Conservation (phyloP, 2,797 vertebrate genomes). For the Paedocypris micromegethes region DNA sequence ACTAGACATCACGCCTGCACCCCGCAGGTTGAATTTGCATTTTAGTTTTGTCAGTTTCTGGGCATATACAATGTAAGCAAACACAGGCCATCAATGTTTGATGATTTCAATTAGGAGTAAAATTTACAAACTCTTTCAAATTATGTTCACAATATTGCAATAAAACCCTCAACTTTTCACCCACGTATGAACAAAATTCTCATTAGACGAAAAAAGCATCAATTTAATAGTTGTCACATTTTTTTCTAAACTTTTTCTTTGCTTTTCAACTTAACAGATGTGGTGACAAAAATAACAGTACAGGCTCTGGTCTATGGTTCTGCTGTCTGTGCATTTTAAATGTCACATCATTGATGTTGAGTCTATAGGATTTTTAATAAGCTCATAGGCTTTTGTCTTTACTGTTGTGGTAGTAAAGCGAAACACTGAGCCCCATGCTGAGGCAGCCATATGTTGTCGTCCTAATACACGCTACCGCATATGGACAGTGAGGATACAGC, state of each 20-base stretch:
- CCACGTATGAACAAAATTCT: no score
- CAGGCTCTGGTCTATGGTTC: neutral
- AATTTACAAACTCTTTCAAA: no score
- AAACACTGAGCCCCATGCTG: conserved; percentile 45
- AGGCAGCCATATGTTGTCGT: conserved; percentile 50
- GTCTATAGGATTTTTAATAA: conserved; percentile 34
- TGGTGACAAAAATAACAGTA: neutral
- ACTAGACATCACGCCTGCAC: no score
- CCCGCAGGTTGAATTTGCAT: no score
- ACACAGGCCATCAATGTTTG: no score
- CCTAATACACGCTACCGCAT: conserved; percentile 43
- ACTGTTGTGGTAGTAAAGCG: conserved; percentile 7
- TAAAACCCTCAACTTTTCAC: no score
- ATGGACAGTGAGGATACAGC: conserved; percentile 45
- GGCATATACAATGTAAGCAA: no score
- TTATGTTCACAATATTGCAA: no score
- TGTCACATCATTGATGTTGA: conserved; percentile 3
- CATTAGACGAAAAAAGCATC: no score
- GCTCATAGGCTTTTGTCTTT: conserved; percentile 35
- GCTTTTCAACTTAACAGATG: neutral
- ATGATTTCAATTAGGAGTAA: no score
- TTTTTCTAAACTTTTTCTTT: neutral
- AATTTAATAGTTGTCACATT: no score
- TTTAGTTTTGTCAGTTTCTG: no score
- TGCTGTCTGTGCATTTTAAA: conserved; percentile 6